Evolutionary conservation across 2,113 vertebrate genomes (phyloP).

Genomic region (Oncorhynchus nerka): DNA sequence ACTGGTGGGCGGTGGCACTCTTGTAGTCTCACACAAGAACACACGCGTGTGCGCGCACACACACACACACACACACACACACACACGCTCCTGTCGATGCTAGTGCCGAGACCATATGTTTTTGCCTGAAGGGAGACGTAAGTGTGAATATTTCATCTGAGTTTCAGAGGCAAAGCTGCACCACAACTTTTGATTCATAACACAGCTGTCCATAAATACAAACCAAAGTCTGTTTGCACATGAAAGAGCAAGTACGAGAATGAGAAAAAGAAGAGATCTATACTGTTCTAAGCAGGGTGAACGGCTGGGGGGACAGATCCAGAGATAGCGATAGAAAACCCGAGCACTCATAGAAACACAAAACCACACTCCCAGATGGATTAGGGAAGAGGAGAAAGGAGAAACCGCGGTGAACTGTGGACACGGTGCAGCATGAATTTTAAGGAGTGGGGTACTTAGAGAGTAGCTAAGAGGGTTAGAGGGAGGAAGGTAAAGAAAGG

Average conservation of each 20-base stretch:
- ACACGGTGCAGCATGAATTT: no score
- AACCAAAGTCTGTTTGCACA: constrained; percentile 13
- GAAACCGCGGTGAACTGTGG: no score
- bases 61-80: not conserved
- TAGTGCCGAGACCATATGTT: not conserved
- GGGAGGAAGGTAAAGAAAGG: no score
- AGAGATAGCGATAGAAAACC: not conserved
- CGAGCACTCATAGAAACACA: no score
- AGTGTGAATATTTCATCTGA: not conserved
- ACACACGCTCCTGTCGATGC: not conserved
- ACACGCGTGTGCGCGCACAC: not conserved
- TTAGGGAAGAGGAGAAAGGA: no score
- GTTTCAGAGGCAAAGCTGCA: not conserved
- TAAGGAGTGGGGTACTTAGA: no score
- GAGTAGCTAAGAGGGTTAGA: no score
- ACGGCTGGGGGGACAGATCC: constrained; percentile 18
- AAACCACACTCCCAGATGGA: no score
- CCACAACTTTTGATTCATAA: not conserved
- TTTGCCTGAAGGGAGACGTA: not conserved
- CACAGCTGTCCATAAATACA: constrained; percentile 16
- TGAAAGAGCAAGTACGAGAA: constrained; percentile 18
- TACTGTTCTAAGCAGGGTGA: not conserved
- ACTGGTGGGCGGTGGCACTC: no score
- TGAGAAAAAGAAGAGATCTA: not conserved
- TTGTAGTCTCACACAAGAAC: not conserved